A percentile compares a stretch with the other conserved stretches of the same genome.
Conservation (phyloP, 37 sponge, comb jelly and placozoan species). For the Spongia lamella region DNA sequence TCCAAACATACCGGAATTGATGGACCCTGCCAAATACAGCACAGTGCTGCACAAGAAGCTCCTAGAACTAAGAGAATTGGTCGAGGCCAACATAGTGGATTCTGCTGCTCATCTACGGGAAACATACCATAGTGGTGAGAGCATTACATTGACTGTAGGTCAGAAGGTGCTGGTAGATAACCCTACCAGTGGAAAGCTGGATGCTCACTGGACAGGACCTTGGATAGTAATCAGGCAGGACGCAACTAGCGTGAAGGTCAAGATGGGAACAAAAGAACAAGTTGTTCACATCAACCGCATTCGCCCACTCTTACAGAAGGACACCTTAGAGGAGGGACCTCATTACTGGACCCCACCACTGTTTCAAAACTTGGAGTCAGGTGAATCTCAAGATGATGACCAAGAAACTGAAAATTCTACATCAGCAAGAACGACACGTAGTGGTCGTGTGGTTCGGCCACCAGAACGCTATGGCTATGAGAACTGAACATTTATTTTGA, state of each 20-base stretch:
- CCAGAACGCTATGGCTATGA: neutral
- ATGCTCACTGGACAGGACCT: slow-evolving; percentile 1
- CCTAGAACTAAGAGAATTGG: no score
- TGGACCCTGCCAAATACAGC: neutral
- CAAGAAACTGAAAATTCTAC: no score
- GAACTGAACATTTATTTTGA: no score
- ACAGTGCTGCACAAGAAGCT: neutral
- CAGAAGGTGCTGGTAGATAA: neutral
- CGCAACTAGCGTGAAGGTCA: neutral
- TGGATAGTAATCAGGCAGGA: no score
- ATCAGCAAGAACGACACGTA: neutral
- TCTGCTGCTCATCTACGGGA: neutral
- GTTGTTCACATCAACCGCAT: neutral
- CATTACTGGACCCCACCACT: slow-evolving; percentile 1
- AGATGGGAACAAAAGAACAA: no score
- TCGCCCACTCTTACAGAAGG: neutral
- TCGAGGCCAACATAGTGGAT: neutral
- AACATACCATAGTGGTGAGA: neutral
- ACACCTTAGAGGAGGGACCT: neutral
- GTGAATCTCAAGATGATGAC: no score
- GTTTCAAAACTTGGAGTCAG: neutral
- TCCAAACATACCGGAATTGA: no score
- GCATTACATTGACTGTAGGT: neutral
- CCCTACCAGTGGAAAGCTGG: neutral
- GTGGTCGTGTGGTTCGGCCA: slow-evolving; percentile 8